Conservation (phyloP, 2,888 invertebrate species). For the Arenicola marina region DNA sequence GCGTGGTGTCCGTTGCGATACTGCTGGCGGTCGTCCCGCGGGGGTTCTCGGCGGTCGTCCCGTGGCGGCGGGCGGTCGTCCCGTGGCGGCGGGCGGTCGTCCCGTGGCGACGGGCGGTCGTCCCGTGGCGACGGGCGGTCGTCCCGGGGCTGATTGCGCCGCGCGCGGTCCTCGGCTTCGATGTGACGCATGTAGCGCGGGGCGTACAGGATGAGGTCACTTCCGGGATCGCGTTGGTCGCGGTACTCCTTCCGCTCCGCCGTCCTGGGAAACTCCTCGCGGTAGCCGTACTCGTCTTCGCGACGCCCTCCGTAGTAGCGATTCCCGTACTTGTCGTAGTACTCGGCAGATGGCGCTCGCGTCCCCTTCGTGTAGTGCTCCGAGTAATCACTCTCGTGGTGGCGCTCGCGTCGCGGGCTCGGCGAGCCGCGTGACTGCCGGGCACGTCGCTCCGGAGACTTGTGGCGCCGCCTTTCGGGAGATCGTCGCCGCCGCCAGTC, state of each 20-base stretch:
- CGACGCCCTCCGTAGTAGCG: background rate
- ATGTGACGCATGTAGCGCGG: constrained; percentile 1
- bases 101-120: background rate
- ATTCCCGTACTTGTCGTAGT: background rate
- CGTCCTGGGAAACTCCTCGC: background rate
- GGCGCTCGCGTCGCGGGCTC: background rate
- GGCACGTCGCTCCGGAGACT: background rate
- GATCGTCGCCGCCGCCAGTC: background rate
- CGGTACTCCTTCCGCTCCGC: background rate
- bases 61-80: background rate
- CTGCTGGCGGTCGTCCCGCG: too few species aligned
- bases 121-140: background rate
- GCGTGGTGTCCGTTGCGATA: too few species aligned
- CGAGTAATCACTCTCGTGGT: background rate
- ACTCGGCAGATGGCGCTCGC: background rate
- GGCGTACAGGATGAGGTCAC: background rate
- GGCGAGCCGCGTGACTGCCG: background rate
- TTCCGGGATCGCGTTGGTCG: background rate
- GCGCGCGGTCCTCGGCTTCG: background rate
- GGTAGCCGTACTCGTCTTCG: background rate
- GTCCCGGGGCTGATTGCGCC: background rate
- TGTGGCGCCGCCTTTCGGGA: background rate
- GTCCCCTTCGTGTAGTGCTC: background rate
- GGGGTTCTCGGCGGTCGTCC: background rate
- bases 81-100: background rate